Evolutionary conservation across 1,140 invertebrate genomes (phyloP).

Genomic region (Planococcus citri): DNA sequence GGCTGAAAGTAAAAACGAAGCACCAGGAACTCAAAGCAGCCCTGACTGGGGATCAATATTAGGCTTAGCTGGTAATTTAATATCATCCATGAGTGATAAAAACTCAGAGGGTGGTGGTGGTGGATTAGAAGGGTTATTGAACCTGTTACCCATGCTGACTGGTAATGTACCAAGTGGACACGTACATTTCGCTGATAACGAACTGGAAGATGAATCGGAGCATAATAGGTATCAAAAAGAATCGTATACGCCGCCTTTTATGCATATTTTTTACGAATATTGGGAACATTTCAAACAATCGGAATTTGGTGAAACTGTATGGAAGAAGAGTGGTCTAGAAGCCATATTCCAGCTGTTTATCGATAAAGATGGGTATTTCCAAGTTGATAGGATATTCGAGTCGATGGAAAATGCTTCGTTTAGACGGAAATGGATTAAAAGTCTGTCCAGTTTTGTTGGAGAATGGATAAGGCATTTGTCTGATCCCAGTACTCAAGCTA

Average conservation of each 20-base stretch:
- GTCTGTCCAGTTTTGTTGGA: constrained; percentile 55
- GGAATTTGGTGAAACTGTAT: constrained; percentile 55
- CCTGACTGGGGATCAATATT: constrained; percentile 13
- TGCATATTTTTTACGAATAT: constrained; percentile 57
- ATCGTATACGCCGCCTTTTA: constrained; percentile 52
- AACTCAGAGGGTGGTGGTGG: constrained; percentile 27
- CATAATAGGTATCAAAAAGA: constrained; percentile 46
- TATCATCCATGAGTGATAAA: constrained; percentile 28
- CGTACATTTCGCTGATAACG: constrained; percentile 29
- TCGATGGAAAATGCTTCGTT: constrained; percentile 63
- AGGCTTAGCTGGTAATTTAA: constrained; percentile 16
- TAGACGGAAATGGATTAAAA: constrained; percentile 61
- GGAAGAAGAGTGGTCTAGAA: constrained; percentile 55
- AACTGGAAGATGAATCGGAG: constrained; percentile 35
- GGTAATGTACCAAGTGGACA: constrained; percentile 26
- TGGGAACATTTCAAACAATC: constrained; percentile 68
- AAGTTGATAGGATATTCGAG: constrained; percentile 55
- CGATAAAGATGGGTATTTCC: constrained; percentile 37
- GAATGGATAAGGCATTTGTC: constrained; percentile 58
- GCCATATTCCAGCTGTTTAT: constrained; percentile 45
- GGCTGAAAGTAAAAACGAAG: neutral
- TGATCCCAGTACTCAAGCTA: constrained; percentile 58
- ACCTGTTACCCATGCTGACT: constrained; percentile 49
- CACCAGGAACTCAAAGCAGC: neutral
- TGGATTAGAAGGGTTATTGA: constrained; percentile 40